Percentiles rank a stretch among this genome's conserved stretches.
Conservation (phyloP, 2,113 vertebrate genomes). For the Eira barbara region DNA sequence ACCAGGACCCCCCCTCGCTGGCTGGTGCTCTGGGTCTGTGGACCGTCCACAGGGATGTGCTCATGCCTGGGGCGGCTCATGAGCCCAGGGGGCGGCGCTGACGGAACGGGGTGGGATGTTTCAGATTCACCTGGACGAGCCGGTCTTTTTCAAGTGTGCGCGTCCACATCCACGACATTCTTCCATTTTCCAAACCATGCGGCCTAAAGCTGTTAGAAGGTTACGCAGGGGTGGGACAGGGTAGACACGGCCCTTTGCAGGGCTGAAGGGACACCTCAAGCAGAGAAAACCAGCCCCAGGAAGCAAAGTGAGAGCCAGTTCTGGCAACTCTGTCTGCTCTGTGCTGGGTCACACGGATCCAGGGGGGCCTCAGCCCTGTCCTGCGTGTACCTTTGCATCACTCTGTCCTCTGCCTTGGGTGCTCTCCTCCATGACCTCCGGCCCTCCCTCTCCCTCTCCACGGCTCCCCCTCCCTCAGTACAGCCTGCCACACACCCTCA, state of each 20-base stretch:
- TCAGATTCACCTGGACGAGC: no score
- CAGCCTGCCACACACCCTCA: neutral
- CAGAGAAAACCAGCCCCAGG: neutral
- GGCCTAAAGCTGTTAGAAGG: no score
- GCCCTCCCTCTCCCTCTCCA: neutral
- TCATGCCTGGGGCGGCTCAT: neutral
- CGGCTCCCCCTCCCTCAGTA: neutral
- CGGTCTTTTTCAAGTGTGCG: neutral
- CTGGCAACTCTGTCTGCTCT: neutral
- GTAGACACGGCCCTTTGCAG: no score
- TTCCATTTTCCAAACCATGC: neutral
- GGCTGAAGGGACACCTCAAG: neutral
- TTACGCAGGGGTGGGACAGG: no score
- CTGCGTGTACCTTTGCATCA: accelerated
- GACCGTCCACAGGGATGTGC: neutral
- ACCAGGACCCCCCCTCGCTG: accelerated
- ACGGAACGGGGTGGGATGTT: accelerated
- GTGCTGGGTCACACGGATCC: accelerated
- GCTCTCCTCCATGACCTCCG: accelerated
- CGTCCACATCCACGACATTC: neutral
- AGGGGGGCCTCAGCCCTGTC: accelerated
- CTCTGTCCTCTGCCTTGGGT: neutral
- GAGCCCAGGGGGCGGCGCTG: accelerated
- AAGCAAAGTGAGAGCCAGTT: neutral
- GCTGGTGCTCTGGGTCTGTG: neutral